Evolutionary conservation across 1,140 invertebrate genomes (phyloP).

Genomic region (Pantala flavescens): DNA sequence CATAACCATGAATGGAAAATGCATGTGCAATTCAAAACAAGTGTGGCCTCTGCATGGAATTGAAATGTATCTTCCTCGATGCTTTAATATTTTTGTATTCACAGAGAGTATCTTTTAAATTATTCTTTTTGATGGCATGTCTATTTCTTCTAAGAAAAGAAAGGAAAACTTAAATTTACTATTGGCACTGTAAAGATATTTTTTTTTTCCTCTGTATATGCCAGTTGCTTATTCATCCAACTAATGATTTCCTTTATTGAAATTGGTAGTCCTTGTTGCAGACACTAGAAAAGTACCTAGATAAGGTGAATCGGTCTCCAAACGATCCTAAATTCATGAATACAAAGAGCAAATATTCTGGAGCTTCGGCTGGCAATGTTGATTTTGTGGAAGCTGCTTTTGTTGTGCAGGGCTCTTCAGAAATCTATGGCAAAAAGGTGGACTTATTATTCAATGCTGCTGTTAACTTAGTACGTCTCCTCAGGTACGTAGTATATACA

Average conservation of each 20-base stretch:
- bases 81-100: too few species aligned
- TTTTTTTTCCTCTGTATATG: neutral
- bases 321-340: neutral
- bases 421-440: neutral
- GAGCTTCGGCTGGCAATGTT: neutral
- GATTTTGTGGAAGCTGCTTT: neutral
- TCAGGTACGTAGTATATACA: neutral
- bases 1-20: too few species aligned
- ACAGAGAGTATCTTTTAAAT: too few species aligned
- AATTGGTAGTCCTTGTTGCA: constrained; percentile 5
- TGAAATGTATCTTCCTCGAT: too few species aligned
- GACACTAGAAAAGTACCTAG: neutral
- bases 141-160: too few species aligned
- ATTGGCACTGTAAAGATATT: neutral
- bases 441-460: neutral
- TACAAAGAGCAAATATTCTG: neutral
- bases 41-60: too few species aligned
- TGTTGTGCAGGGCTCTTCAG: neutral
- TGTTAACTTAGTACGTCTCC: neutral
- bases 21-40: too few species aligned
- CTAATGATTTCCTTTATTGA: constrained; percentile 1
- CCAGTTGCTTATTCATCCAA: neutral
- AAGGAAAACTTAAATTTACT: too few species aligned
- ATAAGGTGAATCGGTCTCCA: neutral
- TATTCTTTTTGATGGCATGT: too few species aligned